These are phyloP conservation scores for Erythrocercus mccallii DNA, from an alignment of 2,113 vertebrate species.

Conservation along the genomic window DNA sequence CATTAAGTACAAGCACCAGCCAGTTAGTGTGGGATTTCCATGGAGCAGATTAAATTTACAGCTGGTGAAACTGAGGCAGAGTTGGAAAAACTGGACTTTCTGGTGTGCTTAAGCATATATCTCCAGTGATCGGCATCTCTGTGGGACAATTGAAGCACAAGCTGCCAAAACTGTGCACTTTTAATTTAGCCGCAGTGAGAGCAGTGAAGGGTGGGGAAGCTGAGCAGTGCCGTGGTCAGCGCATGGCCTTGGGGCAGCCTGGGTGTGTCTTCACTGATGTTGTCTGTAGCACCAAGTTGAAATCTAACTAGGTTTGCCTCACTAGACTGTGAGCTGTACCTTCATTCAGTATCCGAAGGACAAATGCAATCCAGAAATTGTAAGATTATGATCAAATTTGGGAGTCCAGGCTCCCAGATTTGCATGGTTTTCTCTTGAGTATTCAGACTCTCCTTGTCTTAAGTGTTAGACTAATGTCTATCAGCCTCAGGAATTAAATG, in stretches of 20 bases:
- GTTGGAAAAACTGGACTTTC: background rate
- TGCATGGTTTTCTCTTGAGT: constrained; percentile 31
- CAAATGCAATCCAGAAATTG: background rate
- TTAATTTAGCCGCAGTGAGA: background rate
- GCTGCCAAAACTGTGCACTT: background rate
- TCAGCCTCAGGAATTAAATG: constrained; percentile 56
- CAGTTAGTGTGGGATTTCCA: background rate
- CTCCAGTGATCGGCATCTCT: background rate
- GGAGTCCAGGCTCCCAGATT: constrained; percentile 26
- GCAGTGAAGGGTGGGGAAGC: background rate
- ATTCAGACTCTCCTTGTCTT: constrained; percentile 43
- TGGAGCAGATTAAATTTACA: background rate
- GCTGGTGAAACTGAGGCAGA: background rate
- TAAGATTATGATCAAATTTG: background rate
- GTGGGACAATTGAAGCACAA: background rate
- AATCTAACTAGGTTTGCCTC: background rate
- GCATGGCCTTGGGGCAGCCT: background rate
- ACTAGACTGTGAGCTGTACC: background rate
- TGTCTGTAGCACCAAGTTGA: background rate
- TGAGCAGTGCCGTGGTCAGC: background rate
- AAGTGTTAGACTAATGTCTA: constrained; percentile 64
- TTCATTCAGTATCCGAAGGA: background rate
- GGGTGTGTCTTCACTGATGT: accelerated
- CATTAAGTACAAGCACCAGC: background rate
- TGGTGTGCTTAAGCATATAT: background rate